phyloP scores from a whole-genome alignment of 2,797 vertebrate genomes.

The Clangula hyemalis region DNA sequence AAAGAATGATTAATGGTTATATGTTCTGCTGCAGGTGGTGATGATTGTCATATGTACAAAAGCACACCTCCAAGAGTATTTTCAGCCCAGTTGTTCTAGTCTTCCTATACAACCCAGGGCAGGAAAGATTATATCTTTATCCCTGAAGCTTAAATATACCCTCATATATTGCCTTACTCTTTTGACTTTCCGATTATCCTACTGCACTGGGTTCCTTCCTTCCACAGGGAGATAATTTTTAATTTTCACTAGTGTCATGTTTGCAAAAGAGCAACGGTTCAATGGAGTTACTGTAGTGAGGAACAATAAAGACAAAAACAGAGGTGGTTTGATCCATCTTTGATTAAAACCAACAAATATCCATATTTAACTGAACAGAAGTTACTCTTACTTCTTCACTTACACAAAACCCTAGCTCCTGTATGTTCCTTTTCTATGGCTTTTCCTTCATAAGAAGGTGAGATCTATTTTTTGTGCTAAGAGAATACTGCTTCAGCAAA shows the following conservation, averaged over 20 bases:
- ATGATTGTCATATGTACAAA: neutral
- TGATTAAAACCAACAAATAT: neutral
- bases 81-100: neutral
- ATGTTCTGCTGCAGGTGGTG: neutral
- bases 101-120: neutral
- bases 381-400: neutral
- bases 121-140: neutral
- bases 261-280: neutral
- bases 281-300: neutral
- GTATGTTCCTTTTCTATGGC: neutral
- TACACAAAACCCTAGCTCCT: neutral
- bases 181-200: neutral
- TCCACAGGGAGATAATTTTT: neutral
- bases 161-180: neutral
- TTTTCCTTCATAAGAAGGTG: neutral
- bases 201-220: neutral
- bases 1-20: neutral
- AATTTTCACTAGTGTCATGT: neutral
- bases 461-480: neutral
- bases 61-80: neutral
- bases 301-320: neutral
- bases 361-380: neutral
- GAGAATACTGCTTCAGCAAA: neutral
- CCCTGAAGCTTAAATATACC: neutral
- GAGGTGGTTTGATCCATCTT: neutral